These are phyloP conservation scores for Cordylochernes scorpioides DNA, from an alignment of 2,888 invertebrate species.

Conservation along the genomic window DNA sequence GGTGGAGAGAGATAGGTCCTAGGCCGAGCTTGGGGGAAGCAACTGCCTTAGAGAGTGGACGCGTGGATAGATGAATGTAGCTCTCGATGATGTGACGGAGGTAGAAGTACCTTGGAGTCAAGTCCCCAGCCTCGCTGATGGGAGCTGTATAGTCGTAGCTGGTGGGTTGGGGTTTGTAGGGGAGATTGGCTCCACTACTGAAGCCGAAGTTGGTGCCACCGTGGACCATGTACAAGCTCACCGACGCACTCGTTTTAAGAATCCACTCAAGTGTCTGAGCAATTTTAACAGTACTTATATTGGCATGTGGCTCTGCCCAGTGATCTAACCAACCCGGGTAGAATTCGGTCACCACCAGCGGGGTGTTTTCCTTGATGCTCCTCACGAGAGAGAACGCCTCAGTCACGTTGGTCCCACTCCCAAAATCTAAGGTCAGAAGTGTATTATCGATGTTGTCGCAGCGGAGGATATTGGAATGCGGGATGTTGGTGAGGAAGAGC, in stretches of 20 bases:
- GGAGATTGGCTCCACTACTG: conserved; percentile 15
- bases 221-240: conserved; percentile 20
- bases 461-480: conserved; percentile 25
- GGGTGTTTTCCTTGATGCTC: conserved; percentile 32
- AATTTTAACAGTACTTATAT: conserved; percentile 27
- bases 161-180: conserved; percentile 4
- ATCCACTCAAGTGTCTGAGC: conserved; percentile 30
- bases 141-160: conserved; percentile 14
- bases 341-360: conserved; percentile 63
- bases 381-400: conserved; percentile 19
- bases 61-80: no score
- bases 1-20: conserved; percentile 2
- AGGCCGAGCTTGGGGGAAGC: conserved; percentile 7
- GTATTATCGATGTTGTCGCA: conserved; percentile 41
- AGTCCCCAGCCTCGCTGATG: conserved; percentile 12
- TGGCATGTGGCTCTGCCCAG: conserved; percentile 43
- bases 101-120: conserved; percentile 6
- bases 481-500: conserved; percentile 59
- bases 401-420: conserved; percentile 2
- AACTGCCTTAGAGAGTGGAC: no score
- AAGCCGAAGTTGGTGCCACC: conserved; percentile 23
- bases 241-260: conserved; percentile 24
- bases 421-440: conserved; percentile 35
- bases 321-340: conserved; percentile 77
- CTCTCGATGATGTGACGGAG: conserved; percentile 6